Percentiles rank a stretch among this genome's conserved stretches.
Conservation (phyloP, 2,113 vertebrate genomes). For the human region GRCh38 chr7:126231001-126231500, state of each 20-base stretch:
- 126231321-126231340: neutral
- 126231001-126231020: constrained; percentile 53
- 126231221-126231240: neutral
- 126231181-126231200: no score
- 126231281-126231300: neutral
- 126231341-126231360: neutral
- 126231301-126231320: neutral
- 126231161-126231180: neutral
- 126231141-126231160: neutral
- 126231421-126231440: neutral
- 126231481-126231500: neutral
- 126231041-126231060: constrained; percentile 30
- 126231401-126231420: neutral
- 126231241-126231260: neutral
- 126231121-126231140: neutral
- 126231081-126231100: neutral
- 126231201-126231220: neutral
- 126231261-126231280: neutral
- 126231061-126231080: constrained; percentile 3
- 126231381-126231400: neutral
- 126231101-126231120: neutral
- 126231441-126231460: neutral
- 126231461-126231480: neutral
- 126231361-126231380: neutral
- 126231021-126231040: constrained; percentile 52